Evolutionary conservation across 2,113 vertebrate genomes (phyloP).

Genomic region (Genyomyrus donnyi): DNA sequence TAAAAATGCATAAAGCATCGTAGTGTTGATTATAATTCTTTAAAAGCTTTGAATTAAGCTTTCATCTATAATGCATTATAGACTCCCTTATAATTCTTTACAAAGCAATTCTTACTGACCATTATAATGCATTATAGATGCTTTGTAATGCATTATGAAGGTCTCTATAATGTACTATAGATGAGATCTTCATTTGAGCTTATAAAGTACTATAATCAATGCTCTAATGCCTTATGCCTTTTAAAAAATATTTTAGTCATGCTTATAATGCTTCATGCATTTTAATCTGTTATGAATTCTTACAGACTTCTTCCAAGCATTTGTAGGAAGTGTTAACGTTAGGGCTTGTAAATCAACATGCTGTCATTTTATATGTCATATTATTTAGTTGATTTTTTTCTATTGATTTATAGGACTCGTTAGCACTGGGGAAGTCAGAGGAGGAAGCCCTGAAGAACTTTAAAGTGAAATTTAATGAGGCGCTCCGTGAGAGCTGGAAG

Average conservation of each 20-base stretch:
- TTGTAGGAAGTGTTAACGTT: not conserved
- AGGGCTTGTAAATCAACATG: not conserved
- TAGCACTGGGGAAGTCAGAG: slow-evolving; percentile 85
- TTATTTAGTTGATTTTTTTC: not conserved
- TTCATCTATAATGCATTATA: not conserved
- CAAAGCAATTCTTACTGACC: not conserved
- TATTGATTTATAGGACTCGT: slow-evolving; percentile 70
- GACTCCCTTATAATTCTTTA: not conserved
- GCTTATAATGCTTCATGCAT: not conserved
- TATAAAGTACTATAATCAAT: not conserved
- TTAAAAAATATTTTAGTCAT: not conserved
- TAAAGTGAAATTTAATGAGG: slow-evolving; percentile 93
- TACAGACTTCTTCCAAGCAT: not conserved
- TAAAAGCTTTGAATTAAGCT: not conserved
- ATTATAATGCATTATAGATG: not conserved
- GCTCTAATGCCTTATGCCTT: not conserved
- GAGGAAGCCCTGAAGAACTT: slow-evolving; percentile 95
- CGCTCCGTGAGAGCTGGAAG: slow-evolving; percentile 95
- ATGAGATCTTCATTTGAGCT: not conserved
- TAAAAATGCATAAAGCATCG: not conserved
- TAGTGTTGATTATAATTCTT: not conserved
- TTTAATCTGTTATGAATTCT: not conserved
- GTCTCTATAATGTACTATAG: not conserved
- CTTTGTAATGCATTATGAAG: not conserved
- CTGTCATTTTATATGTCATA: not conserved